Evolutionary conservation across 2,888 invertebrate species (phyloP).

Genomic region (Apamea epomidion): DNA sequence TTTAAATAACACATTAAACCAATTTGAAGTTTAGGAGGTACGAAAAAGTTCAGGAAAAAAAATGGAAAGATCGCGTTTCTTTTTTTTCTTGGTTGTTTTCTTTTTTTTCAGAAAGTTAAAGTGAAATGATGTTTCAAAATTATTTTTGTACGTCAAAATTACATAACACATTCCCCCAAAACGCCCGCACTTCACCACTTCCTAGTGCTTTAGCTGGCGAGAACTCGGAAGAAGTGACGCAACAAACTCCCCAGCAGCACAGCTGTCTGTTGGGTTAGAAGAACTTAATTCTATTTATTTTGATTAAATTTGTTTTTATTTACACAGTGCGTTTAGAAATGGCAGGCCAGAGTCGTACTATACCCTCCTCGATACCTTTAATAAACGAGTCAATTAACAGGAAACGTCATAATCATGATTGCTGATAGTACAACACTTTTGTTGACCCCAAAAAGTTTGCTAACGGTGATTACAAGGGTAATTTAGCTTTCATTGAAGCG

Average conservation of each 20-base stretch:
- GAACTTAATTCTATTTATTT: not conserved
- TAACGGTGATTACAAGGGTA: not conserved
- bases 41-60: too few relatives aligned
- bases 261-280: not conserved
- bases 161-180: too few relatives aligned
- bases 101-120: too few relatives aligned
- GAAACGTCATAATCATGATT: not conserved
- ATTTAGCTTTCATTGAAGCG: not conserved
- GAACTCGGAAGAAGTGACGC: not conserved
- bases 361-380: not conserved
- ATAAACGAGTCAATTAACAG: not conserved
- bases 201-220: too few relatives aligned
- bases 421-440: not conserved
- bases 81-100: too few relatives aligned
- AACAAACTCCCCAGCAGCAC: not conserved
- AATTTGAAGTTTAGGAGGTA: too few relatives aligned
- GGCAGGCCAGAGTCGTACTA: not conserved
- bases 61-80: too few relatives aligned
- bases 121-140: too few relatives aligned
- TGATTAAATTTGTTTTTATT: not conserved
- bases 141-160: too few relatives aligned
- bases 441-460: not conserved
- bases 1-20: too few relatives aligned
- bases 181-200: too few relatives aligned
- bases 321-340: not conserved